These are phyloP conservation scores for Tamandua tetradactyla DNA, from an alignment of 2,797 vertebrate genomes.

Conservation along the genomic window DNA sequence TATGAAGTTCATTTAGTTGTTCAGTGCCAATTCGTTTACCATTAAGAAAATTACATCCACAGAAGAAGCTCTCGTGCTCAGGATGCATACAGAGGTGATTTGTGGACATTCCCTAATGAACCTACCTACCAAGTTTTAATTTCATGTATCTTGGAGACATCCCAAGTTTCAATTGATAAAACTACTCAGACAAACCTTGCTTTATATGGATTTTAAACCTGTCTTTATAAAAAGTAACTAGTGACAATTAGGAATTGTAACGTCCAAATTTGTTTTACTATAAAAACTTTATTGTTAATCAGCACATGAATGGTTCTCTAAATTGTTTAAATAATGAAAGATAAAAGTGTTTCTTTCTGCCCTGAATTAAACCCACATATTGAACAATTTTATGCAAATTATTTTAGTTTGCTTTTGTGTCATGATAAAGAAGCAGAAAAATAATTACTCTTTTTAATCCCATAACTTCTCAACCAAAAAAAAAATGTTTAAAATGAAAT, in stretches of 20 bases:
- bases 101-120: background rate
- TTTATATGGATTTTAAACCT: background rate
- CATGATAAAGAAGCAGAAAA: slow-evolving; percentile 30
- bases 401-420: background rate
- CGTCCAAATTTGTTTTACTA: background rate
- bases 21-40: background rate
- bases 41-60: background rate
- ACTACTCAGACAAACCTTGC: background rate
- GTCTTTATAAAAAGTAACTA: background rate
- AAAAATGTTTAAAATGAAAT: background rate
- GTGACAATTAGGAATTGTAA: background rate
- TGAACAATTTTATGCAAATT: background rate
- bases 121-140: background rate
- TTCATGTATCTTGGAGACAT: background rate
- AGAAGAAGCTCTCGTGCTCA: background rate
- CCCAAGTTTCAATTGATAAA: background rate
- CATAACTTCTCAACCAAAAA: background rate
- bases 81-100: background rate
- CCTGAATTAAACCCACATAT: slow-evolving; percentile 59
- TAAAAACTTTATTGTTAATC: background rate
- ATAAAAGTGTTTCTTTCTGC: slow-evolving; percentile 73
- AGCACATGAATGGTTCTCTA: slow-evolving; percentile 68
- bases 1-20: background rate
- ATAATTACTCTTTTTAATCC: slow-evolving; percentile 63
- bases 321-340: slow-evolving; percentile 67